Base-by-base conservation (phyloP, 2,113 vertebrate species). In the Petaurus breviceps region DNA sequence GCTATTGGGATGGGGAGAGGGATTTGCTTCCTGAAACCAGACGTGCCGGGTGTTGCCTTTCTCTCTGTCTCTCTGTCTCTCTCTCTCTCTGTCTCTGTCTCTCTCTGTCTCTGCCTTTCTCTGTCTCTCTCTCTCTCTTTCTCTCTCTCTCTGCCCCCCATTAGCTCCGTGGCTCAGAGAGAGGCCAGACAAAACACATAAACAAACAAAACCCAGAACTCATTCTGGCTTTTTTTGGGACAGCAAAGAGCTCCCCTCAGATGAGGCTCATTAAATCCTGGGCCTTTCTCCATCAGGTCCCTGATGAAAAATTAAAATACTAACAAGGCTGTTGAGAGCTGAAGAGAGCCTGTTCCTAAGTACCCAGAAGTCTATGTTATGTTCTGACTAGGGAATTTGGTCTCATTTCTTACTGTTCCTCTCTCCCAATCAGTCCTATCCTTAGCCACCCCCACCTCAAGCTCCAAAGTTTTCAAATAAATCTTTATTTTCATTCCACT, bases 21-120 rank as follows among this genome's bases (percentile, higher is more conserved):
- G 93, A 93, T 91, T 93, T 94, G 94, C 95, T 93, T 97, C 97
- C 97, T 95, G 96, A 96, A 94, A 92, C 94, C 50, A 89, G 93
- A 94, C 0, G 1, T 91, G 91, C 50, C 90, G 37, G 10, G 10
- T 25, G 91, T 55, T 90, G 22, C 52, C 25, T 23, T 9, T 43
- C 25, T 90, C 68, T 84, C 47, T 24, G 91, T 26, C 49, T 53
- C 95, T 57, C 19, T 19, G 61, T 93, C 28, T 77, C 94, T 43
- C 94, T 61, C 47, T 47, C 3, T 26, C 90, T 26, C 57, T 91
- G 31, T 22, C 22, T 57, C 19, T 12, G 57, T 93, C 26, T 57
- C 94, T 47, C 94, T 57, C 47, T 51, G 2, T 26, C 90, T 49
- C 57, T 91, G 31, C 22, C 22, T 57, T 54, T 77, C 61, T 90